Conservation (phyloP, 2,888 invertebrate genomes). For the Exocentrus adspersus region DNA sequence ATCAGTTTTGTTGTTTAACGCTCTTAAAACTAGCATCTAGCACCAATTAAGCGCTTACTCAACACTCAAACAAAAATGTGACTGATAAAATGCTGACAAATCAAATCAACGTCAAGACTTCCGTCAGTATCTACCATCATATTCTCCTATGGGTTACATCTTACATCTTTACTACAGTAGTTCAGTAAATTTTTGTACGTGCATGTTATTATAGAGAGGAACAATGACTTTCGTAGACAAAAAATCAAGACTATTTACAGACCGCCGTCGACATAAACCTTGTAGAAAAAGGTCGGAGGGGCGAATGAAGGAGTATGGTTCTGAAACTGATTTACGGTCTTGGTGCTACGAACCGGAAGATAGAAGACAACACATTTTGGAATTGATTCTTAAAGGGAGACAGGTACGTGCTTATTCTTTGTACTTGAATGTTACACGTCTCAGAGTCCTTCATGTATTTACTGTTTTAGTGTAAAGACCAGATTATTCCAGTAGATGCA, state of each 20-base stretch:
- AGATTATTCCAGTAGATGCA: background rate
- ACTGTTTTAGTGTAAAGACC: background rate
- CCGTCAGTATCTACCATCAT: background rate
- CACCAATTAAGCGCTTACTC: no score
- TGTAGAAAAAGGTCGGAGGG: slow-evolving; percentile 61
- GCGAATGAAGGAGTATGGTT: slow-evolving; percentile 67
- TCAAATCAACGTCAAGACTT: background rate
- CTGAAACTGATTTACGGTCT: slow-evolving; percentile 69
- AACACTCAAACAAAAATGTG: no score
- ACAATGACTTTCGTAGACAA: slow-evolving; percentile 33
- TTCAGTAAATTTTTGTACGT: slow-evolving; percentile 8
- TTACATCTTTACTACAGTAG: slow-evolving; percentile 1
- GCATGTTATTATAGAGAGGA: background rate
- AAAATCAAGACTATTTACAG: slow-evolving; percentile 24
- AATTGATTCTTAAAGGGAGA: slow-evolving; percentile 45
- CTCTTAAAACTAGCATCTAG: no score
- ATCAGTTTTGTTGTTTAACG: no score
- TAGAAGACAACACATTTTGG: slow-evolving; percentile 68
- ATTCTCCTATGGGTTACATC: background rate
- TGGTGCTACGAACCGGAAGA: slow-evolving; percentile 69
- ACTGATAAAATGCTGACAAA: no score
- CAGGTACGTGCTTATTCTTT: no score
- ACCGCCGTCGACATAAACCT: slow-evolving; percentile 3
- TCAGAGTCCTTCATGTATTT: no score
- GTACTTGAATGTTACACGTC: no score